phyloP scores from a whole-genome alignment of 2,888 invertebrate genomes.

The Orchestes rusci region DNA sequence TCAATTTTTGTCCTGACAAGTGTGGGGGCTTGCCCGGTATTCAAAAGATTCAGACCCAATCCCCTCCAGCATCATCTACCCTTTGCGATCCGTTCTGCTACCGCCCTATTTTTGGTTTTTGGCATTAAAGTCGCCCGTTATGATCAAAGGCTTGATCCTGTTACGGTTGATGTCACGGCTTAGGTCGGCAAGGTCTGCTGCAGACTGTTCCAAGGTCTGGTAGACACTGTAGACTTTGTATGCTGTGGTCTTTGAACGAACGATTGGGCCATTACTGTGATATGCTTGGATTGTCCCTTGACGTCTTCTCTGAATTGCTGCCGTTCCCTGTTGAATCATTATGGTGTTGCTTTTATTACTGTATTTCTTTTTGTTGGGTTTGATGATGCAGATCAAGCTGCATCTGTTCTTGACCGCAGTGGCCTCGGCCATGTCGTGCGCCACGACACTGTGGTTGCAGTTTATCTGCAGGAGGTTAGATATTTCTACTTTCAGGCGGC shows the following conservation, averaged over 20 bases:
- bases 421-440: neutral
- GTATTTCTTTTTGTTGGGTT: neutral
- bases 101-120: constrained; percentile 1
- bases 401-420: neutral
- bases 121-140: neutral
- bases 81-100: neutral
- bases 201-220: no score
- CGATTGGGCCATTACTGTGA: no score
- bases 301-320: no score
- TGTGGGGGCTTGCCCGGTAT: neutral
- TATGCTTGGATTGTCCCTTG: no score
- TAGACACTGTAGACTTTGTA: no score
- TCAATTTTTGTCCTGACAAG: neutral
- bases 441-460: neutral
- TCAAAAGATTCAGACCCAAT: neutral
- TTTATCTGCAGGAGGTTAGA: neutral
- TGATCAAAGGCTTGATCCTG: no score
- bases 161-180: no score
- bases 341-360: no score
- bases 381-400: neutral
- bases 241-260: no score
- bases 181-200: no score
- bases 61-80: neutral
- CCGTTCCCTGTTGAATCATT: no score
- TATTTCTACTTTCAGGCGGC: no score